Conservation (phyloP, 2,113 vertebrate species). For the Eulacestoma nigropectus region DNA sequence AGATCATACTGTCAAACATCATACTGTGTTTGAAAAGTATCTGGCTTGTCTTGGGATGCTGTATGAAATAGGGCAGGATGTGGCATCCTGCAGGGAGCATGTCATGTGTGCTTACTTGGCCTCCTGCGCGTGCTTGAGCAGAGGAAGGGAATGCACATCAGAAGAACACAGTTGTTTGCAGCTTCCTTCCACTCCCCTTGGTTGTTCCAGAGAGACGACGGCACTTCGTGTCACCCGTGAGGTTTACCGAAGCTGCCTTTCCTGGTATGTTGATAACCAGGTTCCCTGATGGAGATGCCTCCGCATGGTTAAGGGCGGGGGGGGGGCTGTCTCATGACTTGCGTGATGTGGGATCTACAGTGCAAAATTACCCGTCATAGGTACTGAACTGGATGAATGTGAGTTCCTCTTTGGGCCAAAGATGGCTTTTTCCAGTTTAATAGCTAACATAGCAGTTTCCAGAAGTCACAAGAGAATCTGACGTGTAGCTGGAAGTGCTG, state of each 20-base stretch:
- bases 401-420: not conserved
- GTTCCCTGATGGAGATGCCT: not conserved
- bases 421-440: not conserved
- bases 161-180: not conserved
- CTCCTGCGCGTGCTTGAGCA: not conserved
- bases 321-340: not conserved
- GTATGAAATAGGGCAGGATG: not conserved
- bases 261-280: not conserved
- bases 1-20: not conserved
- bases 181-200: constrained; percentile 6
- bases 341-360: rapidly evolving
- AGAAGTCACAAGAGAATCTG: not conserved
- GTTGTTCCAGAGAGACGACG: not conserved
- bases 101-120: not conserved
- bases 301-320: not conserved
- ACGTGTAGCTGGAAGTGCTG: not conserved
- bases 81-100: constrained; percentile 32
- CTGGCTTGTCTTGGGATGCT: constrained; percentile 16
- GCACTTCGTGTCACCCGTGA: rapidly evolving
- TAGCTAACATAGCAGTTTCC: not conserved
- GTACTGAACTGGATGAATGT: not conserved
- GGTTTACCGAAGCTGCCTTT: not conserved
- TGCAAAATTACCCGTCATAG: not conserved
- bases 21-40: not conserved
- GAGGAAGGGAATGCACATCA: constrained; percentile 3